Evolutionary conservation across 2,888 invertebrate species (phyloP).

Genomic region (Acrobasis repandana): DNA sequence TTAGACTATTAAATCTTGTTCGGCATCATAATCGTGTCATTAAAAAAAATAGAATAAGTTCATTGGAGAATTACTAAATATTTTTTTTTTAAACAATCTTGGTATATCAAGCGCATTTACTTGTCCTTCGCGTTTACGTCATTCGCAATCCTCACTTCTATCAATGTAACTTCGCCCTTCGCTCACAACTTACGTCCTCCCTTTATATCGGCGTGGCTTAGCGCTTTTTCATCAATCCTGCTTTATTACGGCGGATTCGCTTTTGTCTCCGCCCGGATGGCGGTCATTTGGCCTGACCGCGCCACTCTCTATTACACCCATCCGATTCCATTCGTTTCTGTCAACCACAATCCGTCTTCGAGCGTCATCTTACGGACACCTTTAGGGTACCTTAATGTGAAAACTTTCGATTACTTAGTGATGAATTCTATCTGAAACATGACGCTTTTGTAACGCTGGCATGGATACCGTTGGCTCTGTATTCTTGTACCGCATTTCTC

Average conservation of each 20-base stretch:
- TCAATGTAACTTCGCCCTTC: slow-evolving; percentile 31
- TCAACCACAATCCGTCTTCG: slow-evolving; percentile 72
- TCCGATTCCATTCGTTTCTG: slow-evolving; percentile 80
- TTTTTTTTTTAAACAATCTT: too few species aligned
- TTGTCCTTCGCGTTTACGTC: too few species aligned
- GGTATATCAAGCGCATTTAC: too few species aligned
- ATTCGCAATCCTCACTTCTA: too few species aligned
- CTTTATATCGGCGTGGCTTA: slow-evolving; percentile 83
- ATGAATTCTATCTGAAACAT: too few species aligned
- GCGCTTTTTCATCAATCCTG: slow-evolving; percentile 84
- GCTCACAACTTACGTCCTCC: slow-evolving; percentile 38
- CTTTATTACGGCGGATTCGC: slow-evolving; percentile 81
- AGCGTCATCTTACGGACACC: slow-evolving; percentile 63
- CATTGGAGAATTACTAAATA: too few species aligned
- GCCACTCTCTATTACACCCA: slow-evolving; percentile 74
- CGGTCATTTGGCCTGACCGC: slow-evolving; percentile 79
- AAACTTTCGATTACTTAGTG: not conserved
- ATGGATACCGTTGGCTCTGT: too few species aligned
- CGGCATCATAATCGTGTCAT: too few species aligned
- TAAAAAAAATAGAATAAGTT: too few species aligned
- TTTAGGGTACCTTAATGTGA: slow-evolving; percentile 19
- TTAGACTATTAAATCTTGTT: too few species aligned
- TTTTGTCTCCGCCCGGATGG: slow-evolving; percentile 78
- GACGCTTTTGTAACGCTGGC: too few species aligned
- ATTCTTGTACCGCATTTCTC: too few species aligned